Conservation (phyloP, 1,140 invertebrate species). For the Drosophila truncata region DNA sequence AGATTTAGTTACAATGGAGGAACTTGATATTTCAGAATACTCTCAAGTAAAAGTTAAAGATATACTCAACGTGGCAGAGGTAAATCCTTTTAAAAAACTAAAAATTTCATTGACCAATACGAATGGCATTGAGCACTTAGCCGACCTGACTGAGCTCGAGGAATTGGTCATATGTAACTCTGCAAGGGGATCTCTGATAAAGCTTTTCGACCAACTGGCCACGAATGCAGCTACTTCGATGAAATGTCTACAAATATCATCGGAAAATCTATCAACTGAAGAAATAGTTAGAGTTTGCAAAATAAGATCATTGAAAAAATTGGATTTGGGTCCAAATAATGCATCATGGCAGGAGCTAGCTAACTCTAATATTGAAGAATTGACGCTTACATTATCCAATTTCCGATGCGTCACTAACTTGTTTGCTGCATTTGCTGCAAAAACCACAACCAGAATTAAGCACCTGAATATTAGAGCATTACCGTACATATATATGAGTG, state of each 20-base stretch:
- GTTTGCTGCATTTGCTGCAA: neutral
- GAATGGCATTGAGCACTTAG: neutral
- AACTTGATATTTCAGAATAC: neutral
- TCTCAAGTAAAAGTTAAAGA: neutral
- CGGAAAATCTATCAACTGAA: neutral
- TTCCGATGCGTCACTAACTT: neutral
- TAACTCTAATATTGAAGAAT: conserved; percentile 4
- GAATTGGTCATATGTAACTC: neutral
- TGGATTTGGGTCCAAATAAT: neutral
- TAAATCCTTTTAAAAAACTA: neutral
- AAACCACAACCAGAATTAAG: neutral
- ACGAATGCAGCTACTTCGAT: neutral
- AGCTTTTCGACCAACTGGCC: neutral
- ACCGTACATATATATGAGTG: too few relatives aligned
- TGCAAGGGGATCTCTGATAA: neutral
- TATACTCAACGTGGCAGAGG: neutral
- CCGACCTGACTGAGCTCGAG: neutral
- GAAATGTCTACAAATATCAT: neutral
- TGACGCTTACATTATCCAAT: neutral
- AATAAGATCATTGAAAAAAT: conserved; percentile 2
- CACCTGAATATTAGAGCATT: too few relatives aligned
- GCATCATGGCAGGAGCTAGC: neutral
- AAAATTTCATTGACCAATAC: neutral
- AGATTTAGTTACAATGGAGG: neutral
- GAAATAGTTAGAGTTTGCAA: neutral